Conservation (phyloP, 2,888 invertebrate species). For the Charanyca ferruginea region DNA sequence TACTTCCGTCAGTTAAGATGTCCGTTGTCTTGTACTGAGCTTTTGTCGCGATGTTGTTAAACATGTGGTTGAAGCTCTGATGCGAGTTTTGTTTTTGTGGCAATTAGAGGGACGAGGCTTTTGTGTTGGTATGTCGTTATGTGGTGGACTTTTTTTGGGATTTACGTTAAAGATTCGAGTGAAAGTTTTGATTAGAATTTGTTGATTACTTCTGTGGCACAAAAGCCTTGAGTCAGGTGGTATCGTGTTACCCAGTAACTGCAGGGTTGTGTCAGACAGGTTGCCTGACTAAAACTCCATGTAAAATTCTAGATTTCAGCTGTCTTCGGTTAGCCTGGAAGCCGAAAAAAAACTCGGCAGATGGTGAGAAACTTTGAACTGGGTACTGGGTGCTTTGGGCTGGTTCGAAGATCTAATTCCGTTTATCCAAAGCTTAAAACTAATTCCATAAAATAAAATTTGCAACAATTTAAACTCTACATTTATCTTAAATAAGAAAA, state of each 20-base stretch:
- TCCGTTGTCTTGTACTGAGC: slow-evolving; percentile 69
- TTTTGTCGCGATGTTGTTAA: slow-evolving; percentile 62
- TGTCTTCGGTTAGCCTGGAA: no score
- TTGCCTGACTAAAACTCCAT: no score
- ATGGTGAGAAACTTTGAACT: no score
- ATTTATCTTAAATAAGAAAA: slow-evolving; percentile 19
- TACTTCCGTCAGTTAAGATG: slow-evolving; percentile 81
- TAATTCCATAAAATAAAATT: background rate
- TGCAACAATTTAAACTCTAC: background rate
- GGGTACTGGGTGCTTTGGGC: no score
- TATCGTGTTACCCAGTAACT: no score
- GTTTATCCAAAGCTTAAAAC: background rate
- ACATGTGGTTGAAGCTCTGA: slow-evolving; percentile 56
- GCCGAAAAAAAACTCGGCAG: no score
- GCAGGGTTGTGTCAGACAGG: no score
- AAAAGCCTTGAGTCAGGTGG: background rate
- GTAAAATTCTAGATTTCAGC: no score
- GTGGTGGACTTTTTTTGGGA: slow-evolving; percentile 34
- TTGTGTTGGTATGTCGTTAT: slow-evolving; percentile 25
- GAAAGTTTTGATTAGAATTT: slow-evolving; percentile 7
- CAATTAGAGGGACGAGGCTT: slow-evolving; percentile 40
- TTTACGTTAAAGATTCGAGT: background rate
- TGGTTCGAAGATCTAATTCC: background rate
- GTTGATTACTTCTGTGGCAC: background rate
- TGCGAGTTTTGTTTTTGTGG: slow-evolving; percentile 56